Percentiles rank a stretch among this genome's conserved stretches.
These are phyloP conservation scores for Petroica traversi DNA, from an alignment of 2,113 vertebrate species.

Conservation along the genomic window DNA sequence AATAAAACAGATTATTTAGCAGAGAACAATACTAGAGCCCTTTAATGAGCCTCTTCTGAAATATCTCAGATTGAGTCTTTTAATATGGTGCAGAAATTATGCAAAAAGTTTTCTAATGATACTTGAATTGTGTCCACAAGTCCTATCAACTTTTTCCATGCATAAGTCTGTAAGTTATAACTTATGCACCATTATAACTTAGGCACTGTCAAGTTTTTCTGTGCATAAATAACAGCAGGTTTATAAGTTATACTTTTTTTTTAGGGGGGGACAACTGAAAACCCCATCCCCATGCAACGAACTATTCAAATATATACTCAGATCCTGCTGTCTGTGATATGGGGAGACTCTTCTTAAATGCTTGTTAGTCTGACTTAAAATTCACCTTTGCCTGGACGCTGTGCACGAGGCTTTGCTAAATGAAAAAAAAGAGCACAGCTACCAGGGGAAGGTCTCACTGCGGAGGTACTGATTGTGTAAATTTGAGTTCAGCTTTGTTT, in stretches of 20 bases:
- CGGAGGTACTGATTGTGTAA: neutral
- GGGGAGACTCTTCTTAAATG: neutral
- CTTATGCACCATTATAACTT: neutral
- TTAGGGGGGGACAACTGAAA: neutral
- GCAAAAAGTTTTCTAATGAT: neutral
- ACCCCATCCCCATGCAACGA: neutral
- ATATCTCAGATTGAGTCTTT: neutral
- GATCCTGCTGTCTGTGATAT: neutral
- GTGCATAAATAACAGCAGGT: neutral
- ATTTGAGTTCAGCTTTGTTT: neutral
- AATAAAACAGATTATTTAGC: conserved; percentile 6
- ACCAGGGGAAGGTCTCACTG: neutral
- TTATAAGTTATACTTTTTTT: neutral
- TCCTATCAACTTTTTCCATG: neutral
- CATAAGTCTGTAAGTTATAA: neutral
- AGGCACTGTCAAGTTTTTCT: neutral
- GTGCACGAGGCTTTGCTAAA: neutral
- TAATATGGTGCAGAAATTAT: neutral
- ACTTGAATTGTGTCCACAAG: neutral
- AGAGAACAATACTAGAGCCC: neutral
- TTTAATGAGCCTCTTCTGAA: conserved; percentile 2
- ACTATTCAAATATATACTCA: neutral
- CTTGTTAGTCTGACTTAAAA: neutral
- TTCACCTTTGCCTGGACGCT: neutral
- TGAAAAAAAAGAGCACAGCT: neutral